Evolutionary conservation across 2,888 invertebrate species (phyloP).

Genomic region (Cheilosia urbana): DNA sequence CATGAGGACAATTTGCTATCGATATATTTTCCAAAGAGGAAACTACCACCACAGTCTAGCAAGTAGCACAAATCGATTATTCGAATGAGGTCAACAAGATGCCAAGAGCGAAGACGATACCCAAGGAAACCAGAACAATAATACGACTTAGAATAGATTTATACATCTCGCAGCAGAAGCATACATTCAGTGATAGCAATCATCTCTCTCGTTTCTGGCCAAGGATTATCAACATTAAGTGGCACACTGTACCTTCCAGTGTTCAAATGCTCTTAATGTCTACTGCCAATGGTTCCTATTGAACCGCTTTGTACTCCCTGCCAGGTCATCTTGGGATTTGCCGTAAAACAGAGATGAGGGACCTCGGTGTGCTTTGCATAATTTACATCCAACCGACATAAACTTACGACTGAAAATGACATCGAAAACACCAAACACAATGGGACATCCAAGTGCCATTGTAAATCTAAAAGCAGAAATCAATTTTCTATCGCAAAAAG

Average conservation of each 20-base stretch:
- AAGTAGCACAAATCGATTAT: constrained; percentile 42
- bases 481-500: constrained; percentile 46
- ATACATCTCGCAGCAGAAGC: constrained; percentile 2
- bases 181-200: constrained; percentile 4
- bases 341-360: constrained; percentile 6
- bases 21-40: background rate
- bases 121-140: constrained; percentile 8
- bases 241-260: background rate
- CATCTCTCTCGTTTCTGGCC: constrained; percentile 13
- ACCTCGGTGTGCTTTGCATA: constrained; percentile 25
- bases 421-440: constrained; percentile 32
- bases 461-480: constrained; percentile 53
- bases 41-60: background rate
- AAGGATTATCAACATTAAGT: constrained; percentile 2
- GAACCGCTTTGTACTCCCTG: background rate
- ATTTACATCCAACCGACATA: constrained; percentile 44
- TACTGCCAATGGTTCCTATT: background rate
- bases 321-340: background rate
- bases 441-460: constrained; percentile 38
- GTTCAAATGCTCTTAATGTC: constrained; percentile 5
- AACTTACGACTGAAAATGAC: constrained; percentile 43
- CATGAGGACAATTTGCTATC: too few relatives aligned
- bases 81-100: constrained; percentile 40
- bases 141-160: constrained; percentile 13
- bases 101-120: constrained; percentile 2